A percentile compares a stretch with the other conserved stretches of the same genome.
These are phyloP conservation scores for Meda fulgida DNA, from an alignment of 2,797 vertebrate species.

Conservation along the genomic window DNA sequence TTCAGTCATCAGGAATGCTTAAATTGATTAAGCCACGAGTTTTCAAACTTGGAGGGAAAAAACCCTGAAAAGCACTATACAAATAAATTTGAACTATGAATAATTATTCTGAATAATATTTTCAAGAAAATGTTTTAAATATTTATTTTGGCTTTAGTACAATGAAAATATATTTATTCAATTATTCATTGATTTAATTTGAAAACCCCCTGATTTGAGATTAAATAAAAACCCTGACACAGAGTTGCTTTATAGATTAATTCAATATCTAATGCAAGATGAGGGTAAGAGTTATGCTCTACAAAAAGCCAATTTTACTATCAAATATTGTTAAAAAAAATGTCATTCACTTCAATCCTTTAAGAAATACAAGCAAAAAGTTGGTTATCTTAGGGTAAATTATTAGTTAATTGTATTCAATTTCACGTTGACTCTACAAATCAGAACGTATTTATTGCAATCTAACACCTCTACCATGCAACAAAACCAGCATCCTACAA, in stretches of 20 bases:
- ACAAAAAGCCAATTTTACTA: not conserved
- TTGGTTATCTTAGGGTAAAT: not conserved
- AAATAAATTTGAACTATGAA: not conserved
- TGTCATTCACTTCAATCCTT: not conserved
- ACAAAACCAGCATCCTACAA: slow-evolving; percentile 12
- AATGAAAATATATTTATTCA: not conserved
- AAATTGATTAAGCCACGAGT: not conserved
- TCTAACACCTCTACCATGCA: not conserved
- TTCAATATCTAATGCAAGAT: not conserved
- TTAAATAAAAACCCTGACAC: not conserved
- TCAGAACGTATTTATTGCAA: no score
- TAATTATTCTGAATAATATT: not conserved
- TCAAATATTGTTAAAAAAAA: not conserved
- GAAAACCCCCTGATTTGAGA: not conserved
- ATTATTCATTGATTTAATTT: not conserved
- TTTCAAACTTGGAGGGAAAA: not conserved
- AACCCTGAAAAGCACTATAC: not conserved
- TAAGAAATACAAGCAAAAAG: slow-evolving; percentile 3
- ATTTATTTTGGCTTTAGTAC: not conserved
- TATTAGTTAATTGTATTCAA: not conserved
- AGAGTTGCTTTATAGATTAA: not conserved
- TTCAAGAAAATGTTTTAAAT: not conserved
- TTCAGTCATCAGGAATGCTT: not conserved
- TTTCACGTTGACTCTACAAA: not conserved
- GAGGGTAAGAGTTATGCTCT: not conserved